Conservation (phyloP, 2,888 invertebrate genomes). For the Cosmopolites sordidus region DNA sequence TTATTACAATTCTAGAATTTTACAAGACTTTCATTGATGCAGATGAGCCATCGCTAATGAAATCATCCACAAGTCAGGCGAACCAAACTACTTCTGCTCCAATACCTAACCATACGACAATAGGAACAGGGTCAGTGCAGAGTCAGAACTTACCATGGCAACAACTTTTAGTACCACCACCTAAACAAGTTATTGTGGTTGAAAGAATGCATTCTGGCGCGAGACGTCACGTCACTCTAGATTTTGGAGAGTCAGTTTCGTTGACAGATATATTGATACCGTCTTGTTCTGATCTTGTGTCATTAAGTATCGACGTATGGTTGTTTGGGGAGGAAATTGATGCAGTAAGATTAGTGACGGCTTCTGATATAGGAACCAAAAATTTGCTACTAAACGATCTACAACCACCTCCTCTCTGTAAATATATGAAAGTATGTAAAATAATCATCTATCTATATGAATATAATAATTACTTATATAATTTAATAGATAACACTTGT, state of each 20-base stretch:
- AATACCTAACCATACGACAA: slow-evolving; percentile 11
- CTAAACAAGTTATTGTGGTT: slow-evolving; percentile 80
- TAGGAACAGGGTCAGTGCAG: slow-evolving; percentile 6
- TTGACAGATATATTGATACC: slow-evolving; percentile 84
- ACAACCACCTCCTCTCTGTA: slow-evolving; percentile 84
- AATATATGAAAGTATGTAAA: slow-evolving; percentile 73
- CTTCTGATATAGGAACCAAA: slow-evolving; percentile 81
- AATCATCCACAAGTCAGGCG: slow-evolving; percentile 1
- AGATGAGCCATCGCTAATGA: not conserved
- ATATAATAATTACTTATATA: not conserved
- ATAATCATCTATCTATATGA: not conserved
- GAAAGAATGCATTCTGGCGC: slow-evolving; percentile 93
- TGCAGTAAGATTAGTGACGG: slow-evolving; percentile 76
- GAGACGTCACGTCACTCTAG: slow-evolving; percentile 84
- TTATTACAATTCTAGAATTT: no score
- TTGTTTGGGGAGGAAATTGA: slow-evolving; percentile 81
- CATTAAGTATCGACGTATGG: slow-evolving; percentile 88
- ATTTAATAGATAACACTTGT: slow-evolving; percentile 74
- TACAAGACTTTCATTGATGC: no score
- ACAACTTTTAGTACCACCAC: slow-evolving; percentile 67
- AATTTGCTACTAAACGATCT: slow-evolving; percentile 84
- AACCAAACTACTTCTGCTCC: slow-evolving; percentile 13
- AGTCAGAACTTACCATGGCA: slow-evolving; percentile 33
- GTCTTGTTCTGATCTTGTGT: slow-evolving; percentile 75
- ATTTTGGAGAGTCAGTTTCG: slow-evolving; percentile 82